A percentile compares a stretch with the other conserved stretches of the same genome.
These are phyloP conservation scores for Pluvianellus socialis DNA, from an alignment of 2,113 vertebrate genomes.

Conservation along the genomic window DNA sequence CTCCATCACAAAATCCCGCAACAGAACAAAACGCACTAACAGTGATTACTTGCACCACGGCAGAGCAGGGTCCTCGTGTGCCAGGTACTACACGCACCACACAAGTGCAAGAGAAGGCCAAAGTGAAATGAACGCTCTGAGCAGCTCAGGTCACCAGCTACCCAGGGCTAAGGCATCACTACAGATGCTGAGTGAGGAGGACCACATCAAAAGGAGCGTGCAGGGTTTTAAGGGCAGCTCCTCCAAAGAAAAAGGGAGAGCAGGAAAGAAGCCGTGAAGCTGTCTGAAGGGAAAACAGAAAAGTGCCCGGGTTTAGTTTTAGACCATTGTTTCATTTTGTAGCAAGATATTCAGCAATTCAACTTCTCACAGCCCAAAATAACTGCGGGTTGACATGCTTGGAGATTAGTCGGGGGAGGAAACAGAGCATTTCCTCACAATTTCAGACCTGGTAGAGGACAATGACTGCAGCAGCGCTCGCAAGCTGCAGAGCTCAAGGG, in stretches of 20 bases:
- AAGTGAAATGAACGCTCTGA: not conserved
- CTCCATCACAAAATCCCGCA: not conserved
- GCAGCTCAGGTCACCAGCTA: too few species aligned
- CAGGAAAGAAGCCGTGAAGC: not conserved
- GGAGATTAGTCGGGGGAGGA: not conserved
- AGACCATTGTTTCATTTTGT: not conserved
- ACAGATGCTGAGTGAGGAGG: not conserved
- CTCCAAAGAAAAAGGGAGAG: not conserved
- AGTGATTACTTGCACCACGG: not conserved
- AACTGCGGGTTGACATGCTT: accelerated
- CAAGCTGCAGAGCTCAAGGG: not conserved
- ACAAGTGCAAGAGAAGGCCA: not conserved
- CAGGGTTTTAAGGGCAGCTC: not conserved
- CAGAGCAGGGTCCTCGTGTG: accelerated
- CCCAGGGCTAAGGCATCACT: too few species aligned
- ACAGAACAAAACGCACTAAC: not conserved
- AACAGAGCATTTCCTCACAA: not conserved
- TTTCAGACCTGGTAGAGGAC: not conserved
- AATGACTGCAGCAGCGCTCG: not conserved
- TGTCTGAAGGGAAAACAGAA: not conserved
- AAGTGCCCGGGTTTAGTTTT: not conserved
- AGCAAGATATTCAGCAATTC: not conserved
- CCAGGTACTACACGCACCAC: not conserved
- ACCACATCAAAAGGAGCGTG: not conserved
- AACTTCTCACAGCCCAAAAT: not conserved